phyloP scores from a whole-genome alignment of 2,113 vertebrate genomes.

The Panthera uncia region DNA sequence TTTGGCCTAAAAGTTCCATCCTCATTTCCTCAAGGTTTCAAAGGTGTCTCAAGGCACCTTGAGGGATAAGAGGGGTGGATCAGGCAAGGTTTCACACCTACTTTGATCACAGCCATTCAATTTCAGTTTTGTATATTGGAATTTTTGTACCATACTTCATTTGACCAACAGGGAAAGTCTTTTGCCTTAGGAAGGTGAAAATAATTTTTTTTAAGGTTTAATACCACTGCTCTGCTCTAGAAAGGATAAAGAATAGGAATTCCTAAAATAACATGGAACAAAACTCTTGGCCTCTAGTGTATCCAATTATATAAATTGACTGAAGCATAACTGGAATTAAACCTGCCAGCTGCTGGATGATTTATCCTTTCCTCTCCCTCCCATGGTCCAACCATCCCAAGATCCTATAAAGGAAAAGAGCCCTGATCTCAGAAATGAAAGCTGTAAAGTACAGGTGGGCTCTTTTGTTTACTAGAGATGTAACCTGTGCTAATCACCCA shows the following conservation, averaged over 20 bases:
- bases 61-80: neutral
- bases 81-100: neutral
- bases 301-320: conserved; percentile 37
- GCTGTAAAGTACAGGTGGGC: neutral
- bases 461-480: neutral
- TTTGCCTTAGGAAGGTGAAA: neutral
- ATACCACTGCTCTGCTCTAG: neutral
- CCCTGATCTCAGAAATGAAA: neutral
- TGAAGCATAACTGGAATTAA: neutral
- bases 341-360: neutral
- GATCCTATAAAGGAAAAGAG: neutral
- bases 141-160: neutral
- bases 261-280: conserved; percentile 17
- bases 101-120: neutral
- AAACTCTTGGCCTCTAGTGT: neutral
- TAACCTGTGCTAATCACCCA: neutral
- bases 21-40: neutral
- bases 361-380: neutral
- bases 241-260: conserved; percentile 19
- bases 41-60: neutral
- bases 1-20: neutral
- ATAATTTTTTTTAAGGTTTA: neutral
- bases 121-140: neutral
- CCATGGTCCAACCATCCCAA: neutral
- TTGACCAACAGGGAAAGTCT: neutral